Base-by-base conservation (phyloP, 2,888 invertebrate genomes). In the Theretra japonica region DNA sequence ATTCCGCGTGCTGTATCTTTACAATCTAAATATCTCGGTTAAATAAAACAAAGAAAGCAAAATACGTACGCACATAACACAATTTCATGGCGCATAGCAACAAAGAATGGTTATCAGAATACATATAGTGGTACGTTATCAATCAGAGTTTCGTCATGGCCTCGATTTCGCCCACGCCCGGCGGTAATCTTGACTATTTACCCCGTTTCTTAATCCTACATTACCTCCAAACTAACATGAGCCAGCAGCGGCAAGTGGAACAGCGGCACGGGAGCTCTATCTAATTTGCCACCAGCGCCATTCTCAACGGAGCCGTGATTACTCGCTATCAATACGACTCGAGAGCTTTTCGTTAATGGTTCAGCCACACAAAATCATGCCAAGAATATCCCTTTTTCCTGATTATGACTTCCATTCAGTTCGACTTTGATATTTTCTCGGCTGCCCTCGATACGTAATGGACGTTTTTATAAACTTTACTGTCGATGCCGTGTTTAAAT, bases 81-180 rank as follows among this genome's bases (percentile, higher is more conserved):
- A 69, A 56, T 62, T 59, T 56, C 30, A 76, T 75, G 74, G 79
- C 77, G 83, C 87, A 83, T 89, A 84, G 91, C 86, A 89, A 91
- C 90, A 85, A 78, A 79, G 78, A 77, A 75, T 77, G 79, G 82
- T 83, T 83, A 84, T 86, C 89, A 88, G 86, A 86, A 83, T 85
- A 86, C 83, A 85, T 86, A 84, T 85, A 79, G 82, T 82, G 79
- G 80, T 82, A 83, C 86, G 88, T 91, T 93, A 94, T 93, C 93
- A 93, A 92, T 91, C 91, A 90, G 82, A 79, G 87, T 92, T 91
- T 89, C 91, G 91, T 90, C 90, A 88, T 88, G 92, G 82, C 93
- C 93, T 85, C 91, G 83, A 91, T 92, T 88, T 80, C 80, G 86
- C 91, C 93, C 90, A 90, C 91, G 86, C 90, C 89, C 86, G 83